These are phyloP conservation scores for Poecilobothrus nobilitatus DNA, from an alignment of 2,888 invertebrate species.

Conservation along the genomic window DNA sequence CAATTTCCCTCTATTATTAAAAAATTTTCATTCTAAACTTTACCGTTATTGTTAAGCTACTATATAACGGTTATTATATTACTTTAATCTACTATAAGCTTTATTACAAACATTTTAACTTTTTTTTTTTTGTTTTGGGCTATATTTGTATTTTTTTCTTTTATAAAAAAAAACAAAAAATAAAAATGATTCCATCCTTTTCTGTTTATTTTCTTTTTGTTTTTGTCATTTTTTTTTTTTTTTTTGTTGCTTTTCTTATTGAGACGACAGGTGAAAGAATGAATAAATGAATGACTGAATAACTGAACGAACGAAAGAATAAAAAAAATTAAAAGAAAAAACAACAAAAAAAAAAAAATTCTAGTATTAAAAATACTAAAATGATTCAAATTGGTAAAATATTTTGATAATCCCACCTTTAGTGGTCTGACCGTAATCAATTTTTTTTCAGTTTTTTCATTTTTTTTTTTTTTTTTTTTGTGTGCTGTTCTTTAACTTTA, in stretches of 20 bases:
- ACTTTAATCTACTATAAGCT: not conserved
- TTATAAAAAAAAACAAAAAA: too few species aligned
- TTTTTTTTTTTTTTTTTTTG: too few species aligned
- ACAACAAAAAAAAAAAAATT: too few species aligned
- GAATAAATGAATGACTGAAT: not conserved
- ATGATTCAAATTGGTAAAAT: slow-evolving; percentile 1
- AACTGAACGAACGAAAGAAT: not conserved
- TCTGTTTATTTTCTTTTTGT: not conserved
- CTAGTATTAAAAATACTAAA: not conserved
- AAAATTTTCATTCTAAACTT: too few species aligned
- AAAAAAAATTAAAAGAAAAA: too few species aligned
- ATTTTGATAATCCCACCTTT: slow-evolving; percentile 4
- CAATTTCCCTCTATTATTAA: not conserved
- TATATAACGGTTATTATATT: not conserved
- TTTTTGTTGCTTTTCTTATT: not conserved
- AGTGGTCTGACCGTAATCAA: slow-evolving; percentile 4
- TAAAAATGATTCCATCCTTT: too few species aligned
- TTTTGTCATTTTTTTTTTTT: not conserved
- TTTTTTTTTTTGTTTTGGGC: not conserved
- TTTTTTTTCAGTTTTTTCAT: not conserved
- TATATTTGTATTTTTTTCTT: not conserved
- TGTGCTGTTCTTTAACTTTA: not conserved
- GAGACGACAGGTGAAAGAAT: not conserved
- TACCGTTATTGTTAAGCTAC: not conserved
- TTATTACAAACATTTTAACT: not conserved